Conservation (phyloP, 1,140 invertebrate species). For the Ylistrum balloti region DNA sequence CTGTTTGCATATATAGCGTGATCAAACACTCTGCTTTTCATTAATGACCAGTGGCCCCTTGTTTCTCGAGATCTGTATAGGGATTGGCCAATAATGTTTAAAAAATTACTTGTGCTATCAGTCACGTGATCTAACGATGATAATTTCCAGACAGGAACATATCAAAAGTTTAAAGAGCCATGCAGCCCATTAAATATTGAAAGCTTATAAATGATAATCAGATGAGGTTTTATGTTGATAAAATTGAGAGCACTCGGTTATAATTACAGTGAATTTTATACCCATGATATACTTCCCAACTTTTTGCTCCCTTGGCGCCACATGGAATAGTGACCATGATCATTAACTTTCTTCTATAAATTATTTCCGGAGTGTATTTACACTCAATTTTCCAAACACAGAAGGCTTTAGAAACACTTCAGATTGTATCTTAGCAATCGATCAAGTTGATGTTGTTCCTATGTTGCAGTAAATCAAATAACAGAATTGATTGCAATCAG, state of each 20-base stretch:
- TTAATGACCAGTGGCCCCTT: no score
- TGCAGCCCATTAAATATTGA: background rate
- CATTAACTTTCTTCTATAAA: background rate
- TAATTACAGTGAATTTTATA: background rate
- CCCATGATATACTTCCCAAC: background rate
- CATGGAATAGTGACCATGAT: background rate
- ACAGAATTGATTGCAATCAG: background rate
- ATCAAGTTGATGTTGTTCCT: background rate
- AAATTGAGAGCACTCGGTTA: background rate
- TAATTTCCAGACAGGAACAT: background rate
- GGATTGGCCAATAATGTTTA: background rate
- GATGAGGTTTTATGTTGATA: background rate
- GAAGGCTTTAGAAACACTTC: background rate
- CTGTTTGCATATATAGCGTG: no score
- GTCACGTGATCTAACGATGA: background rate
- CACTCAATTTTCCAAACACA: background rate
- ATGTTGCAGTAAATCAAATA: background rate
- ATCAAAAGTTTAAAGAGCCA: background rate
- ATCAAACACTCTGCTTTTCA: no score
- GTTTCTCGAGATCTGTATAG: background rate
- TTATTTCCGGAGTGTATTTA: background rate
- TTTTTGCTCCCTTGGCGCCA: background rate
- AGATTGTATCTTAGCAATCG: background rate
- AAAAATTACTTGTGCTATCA: background rate
- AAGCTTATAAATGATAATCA: background rate